phyloP scores from a whole-genome alignment of 2,113 vertebrate species.

The Caranx ignobilis region DNA sequence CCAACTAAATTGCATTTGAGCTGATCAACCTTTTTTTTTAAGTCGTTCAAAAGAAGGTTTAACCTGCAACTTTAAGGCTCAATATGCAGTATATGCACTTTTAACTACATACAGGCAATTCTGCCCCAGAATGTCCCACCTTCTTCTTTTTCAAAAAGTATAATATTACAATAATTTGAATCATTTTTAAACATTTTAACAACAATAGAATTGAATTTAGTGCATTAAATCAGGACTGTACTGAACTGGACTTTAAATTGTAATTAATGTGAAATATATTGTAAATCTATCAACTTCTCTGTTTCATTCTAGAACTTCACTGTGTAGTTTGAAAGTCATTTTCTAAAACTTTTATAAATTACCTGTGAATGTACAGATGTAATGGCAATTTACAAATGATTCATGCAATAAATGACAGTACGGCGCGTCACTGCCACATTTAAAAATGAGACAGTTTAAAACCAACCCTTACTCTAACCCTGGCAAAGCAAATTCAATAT shows the following conservation, averaged over 20 bases:
- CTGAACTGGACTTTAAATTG: constrained; percentile 11
- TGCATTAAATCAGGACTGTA: too few relatives aligned
- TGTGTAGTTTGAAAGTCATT: not conserved
- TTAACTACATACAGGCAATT: constrained; percentile 28
- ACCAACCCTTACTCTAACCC: too few relatives aligned
- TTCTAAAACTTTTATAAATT: constrained; percentile 10
- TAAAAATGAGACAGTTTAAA: not conserved
- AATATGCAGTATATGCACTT: not conserved
- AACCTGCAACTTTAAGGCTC: constrained; percentile 5
- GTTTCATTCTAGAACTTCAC: not conserved
- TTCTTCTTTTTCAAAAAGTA: not conserved
- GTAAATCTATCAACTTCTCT: not conserved
- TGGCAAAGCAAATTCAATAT: too few relatives aligned
- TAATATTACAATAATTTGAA: not conserved
- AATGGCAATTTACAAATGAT: not conserved
- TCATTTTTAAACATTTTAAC: not conserved
- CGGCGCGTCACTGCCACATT: not conserved
- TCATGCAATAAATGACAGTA: constrained; percentile 2
- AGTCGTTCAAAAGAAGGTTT: not conserved
- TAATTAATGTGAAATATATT: not conserved
- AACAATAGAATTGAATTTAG: too few relatives aligned
- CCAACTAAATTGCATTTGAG: constrained; percentile 7
- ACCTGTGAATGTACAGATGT: not conserved
- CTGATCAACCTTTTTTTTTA: constrained; percentile 16
- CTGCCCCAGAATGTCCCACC: constrained; percentile 37